Evolutionary conservation across 2,113 vertebrate genomes (phyloP).

Genomic region (Camelus dromedarius): DNA sequence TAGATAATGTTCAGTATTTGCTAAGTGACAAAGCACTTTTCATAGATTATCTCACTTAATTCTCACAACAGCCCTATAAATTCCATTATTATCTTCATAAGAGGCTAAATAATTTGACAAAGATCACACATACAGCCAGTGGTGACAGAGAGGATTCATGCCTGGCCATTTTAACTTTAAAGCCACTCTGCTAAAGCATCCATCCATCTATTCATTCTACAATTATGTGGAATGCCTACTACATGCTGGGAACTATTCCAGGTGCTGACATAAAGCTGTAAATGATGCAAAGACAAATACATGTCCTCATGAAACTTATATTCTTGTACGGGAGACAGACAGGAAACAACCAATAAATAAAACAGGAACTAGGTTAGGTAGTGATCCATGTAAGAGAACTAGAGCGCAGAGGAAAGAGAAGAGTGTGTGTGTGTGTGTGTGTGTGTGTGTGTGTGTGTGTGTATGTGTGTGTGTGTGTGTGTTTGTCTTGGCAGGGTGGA

Average conservation of each 20-base stretch:
- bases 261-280: neutral
- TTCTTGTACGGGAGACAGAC: neutral
- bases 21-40: neutral
- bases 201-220: neutral
- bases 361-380: neutral
- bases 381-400: neutral
- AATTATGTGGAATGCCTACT: neutral
- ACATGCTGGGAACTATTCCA: neutral
- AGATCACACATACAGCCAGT: neutral
- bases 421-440: too few species aligned
- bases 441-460: too few species aligned
- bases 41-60: conserved; percentile 14
- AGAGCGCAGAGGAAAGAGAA: neutral
- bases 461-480: too few species aligned
- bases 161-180: neutral
- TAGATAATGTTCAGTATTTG: neutral
- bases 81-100: neutral
- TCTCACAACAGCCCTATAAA: neutral
- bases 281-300: neutral
- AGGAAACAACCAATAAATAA: neutral
- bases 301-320: neutral
- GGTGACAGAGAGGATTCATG: neutral
- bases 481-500: neutral
- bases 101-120: neutral
- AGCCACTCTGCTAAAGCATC: neutral